A percentile compares a stretch with the other conserved stretches of the same genome.
Evolutionary conservation across 2,797 vertebrate species (phyloP).

Genomic region (Phoxinus dragarum): DNA sequence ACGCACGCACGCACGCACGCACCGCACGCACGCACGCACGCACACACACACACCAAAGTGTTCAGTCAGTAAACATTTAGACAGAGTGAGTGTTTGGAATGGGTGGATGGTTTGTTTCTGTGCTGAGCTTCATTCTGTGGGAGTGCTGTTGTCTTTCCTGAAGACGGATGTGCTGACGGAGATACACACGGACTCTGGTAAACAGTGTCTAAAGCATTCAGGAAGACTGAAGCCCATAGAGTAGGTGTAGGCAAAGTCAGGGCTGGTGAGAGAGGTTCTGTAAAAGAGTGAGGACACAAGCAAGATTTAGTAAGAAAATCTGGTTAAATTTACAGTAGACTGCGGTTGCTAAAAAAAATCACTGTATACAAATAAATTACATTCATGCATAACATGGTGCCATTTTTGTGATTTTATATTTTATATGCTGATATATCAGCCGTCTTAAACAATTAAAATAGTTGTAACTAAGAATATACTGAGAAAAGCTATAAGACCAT

Average conservation of each 20-base stretch:
- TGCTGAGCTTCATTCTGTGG: slow-evolving; percentile 30
- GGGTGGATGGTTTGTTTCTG: slow-evolving; percentile 55
- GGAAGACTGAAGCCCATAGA: not conserved
- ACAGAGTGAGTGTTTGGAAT: slow-evolving; percentile 41
- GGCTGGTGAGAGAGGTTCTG: not conserved
- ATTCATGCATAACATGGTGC: not conserved
- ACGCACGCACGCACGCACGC: not conserved
- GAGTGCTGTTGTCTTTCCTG: slow-evolving; percentile 38
- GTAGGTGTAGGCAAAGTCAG: not conserved
- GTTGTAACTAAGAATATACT: not conserved
- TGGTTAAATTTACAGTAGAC: not conserved
- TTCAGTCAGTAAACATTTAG: slow-evolving; percentile 71
- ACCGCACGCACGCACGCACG: too few species aligned
- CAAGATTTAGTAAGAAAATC: not conserved
- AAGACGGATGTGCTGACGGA: slow-evolving; percentile 7
- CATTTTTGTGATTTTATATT: not conserved
- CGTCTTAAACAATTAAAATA: not conserved
- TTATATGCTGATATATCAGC: not conserved
- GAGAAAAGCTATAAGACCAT: not conserved
- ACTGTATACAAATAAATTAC: not conserved
- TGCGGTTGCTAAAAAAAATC: not conserved
- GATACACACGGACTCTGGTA: slow-evolving; percentile 5
- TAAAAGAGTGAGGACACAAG: not conserved
- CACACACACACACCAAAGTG: slow-evolving; percentile 48
- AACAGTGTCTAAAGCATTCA: slow-evolving; percentile 11